Evolutionary conservation across 2,113 vertebrate genomes (phyloP).

Genomic region (Lates calcarifer): DNA sequence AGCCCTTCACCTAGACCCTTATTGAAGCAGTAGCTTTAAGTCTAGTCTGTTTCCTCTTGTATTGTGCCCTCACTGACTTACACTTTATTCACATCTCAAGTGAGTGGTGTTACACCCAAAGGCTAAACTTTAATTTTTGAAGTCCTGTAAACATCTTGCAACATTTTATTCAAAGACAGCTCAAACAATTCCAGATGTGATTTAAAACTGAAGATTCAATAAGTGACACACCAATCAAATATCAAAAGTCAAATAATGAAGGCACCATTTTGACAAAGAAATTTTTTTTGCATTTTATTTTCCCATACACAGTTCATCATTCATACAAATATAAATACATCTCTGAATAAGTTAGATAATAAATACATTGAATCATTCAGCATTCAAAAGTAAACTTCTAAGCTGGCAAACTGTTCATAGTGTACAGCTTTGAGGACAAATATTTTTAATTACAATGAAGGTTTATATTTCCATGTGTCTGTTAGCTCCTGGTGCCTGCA

Average conservation of each 20-base stretch:
- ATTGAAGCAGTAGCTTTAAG: neutral
- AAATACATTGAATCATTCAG: conserved; percentile 62
- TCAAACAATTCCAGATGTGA: neutral
- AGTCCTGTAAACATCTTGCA: neutral
- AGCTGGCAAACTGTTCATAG: conserved; percentile 28
- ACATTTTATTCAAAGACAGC: no score
- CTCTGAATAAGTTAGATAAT: conserved; percentile 82
- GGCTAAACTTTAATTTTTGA: neutral
- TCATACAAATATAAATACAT: conserved; percentile 76
- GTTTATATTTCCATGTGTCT: conserved; percentile 12
- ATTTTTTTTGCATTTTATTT: conserved; percentile 60
- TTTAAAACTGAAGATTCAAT: neutral
- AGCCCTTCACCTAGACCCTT: neutral
- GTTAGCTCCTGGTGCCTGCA: neutral
- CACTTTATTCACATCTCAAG: neutral
- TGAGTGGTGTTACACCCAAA: neutral
- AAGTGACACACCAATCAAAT: neutral
- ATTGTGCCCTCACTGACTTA: neutral
- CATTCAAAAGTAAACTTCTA: conserved; percentile 61
- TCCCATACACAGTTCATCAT: conserved; percentile 24
- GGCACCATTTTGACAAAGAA: no score
- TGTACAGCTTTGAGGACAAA: conserved; percentile 36
- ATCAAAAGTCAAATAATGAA: conserved; percentile 6
- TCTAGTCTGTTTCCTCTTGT: neutral
- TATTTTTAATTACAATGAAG: neutral